Evolutionary conservation across 2,113 vertebrate species (phyloP).

Genomic region (Pteruthius melanotis): DNA sequence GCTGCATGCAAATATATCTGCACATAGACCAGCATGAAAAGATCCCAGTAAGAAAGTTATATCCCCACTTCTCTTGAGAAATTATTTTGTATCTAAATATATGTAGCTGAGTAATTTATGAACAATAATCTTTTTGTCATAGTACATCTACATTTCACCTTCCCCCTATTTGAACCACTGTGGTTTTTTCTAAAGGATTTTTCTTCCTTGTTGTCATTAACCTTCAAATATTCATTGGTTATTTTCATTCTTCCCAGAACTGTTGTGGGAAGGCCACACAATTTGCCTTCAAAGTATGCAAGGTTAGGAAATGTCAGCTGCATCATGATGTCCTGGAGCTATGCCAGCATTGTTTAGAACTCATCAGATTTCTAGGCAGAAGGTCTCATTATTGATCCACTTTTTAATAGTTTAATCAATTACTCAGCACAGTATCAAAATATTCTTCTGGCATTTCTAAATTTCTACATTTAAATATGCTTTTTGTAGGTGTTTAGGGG

Average conservation of each 20-base stretch:
- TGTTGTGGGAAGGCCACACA: neutral
- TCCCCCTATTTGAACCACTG: neutral
- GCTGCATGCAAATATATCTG: neutral
- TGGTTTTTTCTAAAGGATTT: neutral
- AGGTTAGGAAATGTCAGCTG: neutral
- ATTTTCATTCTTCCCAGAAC: neutral
- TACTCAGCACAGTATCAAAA: neutral
- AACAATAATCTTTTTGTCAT: neutral
- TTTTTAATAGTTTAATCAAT: conserved; percentile 11
- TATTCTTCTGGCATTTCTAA: neutral
- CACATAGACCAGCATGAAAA: neutral
- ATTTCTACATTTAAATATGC: neutral
- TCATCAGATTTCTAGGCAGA: neutral
- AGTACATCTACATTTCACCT: neutral
- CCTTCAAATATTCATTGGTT: neutral
- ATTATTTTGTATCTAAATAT: neutral
- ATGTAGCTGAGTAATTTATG: neutral
- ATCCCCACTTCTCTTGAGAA: neutral
- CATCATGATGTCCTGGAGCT: neutral
- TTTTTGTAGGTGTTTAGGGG: neutral
- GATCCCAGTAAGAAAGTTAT: neutral
- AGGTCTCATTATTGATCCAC: neutral
- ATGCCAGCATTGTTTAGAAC: neutral
- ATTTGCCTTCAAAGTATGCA: neutral
- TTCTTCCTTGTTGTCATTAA: neutral